phyloP scores from a whole-genome alignment of 1,140 invertebrate genomes.

The Ceratina japonica region DNA sequence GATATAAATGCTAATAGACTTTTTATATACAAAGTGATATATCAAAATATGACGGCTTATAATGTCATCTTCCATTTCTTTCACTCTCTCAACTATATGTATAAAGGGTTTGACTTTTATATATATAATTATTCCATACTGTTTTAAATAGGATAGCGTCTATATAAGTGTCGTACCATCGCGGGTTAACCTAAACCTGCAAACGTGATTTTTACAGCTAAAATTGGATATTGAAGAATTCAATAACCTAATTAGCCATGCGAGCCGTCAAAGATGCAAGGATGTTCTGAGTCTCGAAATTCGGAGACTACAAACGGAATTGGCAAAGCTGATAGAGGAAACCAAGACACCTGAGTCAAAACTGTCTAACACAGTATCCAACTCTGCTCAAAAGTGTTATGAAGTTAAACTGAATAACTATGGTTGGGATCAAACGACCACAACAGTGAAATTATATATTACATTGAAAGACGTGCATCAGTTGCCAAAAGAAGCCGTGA shows the following conservation, averaged over 20 bases:
- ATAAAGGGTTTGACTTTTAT: too few relatives aligned
- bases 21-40: too few relatives aligned
- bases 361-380: slow-evolving; percentile 29
- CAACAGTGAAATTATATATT: slow-evolving; percentile 94
- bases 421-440: slow-evolving; percentile 95
- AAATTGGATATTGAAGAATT: slow-evolving; percentile 85
- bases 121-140: neutral
- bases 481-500: slow-evolving; percentile 85
- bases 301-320: slow-evolving; percentile 85
- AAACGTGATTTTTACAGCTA: slow-evolving; percentile 75
- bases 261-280: slow-evolving; percentile 84
- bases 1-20: neutral
- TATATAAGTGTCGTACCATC: neutral
- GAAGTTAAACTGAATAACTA: slow-evolving; percentile 89
- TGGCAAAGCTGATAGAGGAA: slow-evolving; percentile 81
- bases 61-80: too few relatives aligned
- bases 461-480: slow-evolving; percentile 88
- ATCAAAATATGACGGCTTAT: too few relatives aligned
- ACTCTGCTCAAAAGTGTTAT: slow-evolving; percentile 80
- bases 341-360: slow-evolving; percentile 50
- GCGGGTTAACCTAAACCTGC: neutral
- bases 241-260: slow-evolving; percentile 81
- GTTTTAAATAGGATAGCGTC: neutral
- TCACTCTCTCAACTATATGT: neutral
- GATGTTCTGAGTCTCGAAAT: slow-evolving; percentile 85